Percentiles rank a stretch among this genome's conserved stretches.
Evolutionary conservation across 1,140 invertebrate genomes (phyloP).

Genomic region (Bombus fervidus): DNA sequence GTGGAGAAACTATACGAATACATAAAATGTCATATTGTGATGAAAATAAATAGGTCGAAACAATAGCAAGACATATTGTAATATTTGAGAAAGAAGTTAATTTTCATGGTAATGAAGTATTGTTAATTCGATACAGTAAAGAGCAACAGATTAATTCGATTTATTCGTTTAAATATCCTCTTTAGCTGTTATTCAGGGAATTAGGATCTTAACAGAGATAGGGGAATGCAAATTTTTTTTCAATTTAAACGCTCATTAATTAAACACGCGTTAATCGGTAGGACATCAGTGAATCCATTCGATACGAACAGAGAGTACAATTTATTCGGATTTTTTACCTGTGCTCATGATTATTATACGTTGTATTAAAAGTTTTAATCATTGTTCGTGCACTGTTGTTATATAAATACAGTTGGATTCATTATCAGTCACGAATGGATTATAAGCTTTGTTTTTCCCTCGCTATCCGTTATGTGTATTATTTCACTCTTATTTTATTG

Average conservation of each 20-base stretch:
- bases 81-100: neutral
- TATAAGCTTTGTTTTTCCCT: neutral
- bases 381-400: neutral
- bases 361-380: neutral
- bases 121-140: neutral
- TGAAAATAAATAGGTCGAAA: neutral
- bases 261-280: neutral
- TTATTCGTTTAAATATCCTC: slow-evolving; percentile 1
- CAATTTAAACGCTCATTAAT: slow-evolving; percentile 3
- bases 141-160: neutral
- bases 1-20: too few species aligned
- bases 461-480: too few species aligned
- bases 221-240: neutral
- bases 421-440: neutral
- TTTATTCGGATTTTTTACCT: too few species aligned
- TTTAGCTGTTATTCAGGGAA: neutral
- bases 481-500: too few species aligned
- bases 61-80: neutral
- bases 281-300: neutral
- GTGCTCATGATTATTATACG: too few species aligned
- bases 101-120: neutral
- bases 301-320: neutral
- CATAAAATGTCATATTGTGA: too few species aligned
- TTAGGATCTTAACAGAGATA: neutral
- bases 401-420: neutral